Evolutionary conservation across 2,797 vertebrate species (phyloP).

Genomic region (Pseudochaenichthys georgianus): DNA sequence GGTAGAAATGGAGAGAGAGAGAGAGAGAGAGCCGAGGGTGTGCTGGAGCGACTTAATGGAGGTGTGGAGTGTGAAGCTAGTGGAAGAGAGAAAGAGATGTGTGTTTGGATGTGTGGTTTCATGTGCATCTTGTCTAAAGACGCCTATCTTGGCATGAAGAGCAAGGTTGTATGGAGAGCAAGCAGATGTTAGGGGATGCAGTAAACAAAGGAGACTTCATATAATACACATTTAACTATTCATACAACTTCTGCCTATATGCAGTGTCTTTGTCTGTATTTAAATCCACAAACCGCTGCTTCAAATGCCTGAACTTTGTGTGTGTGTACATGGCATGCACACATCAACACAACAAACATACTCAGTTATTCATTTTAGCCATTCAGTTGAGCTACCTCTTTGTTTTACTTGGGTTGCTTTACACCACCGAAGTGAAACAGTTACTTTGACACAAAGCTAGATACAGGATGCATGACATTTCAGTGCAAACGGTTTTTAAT

Average conservation of each 20-base stretch:
- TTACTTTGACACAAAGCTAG: constrained; percentile 69
- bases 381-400: constrained; percentile 85
- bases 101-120: constrained; percentile 23
- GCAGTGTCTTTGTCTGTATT: constrained; percentile 76
- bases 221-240: constrained; percentile 66
- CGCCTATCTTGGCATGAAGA: constrained; percentile 54
- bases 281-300: constrained; percentile 81
- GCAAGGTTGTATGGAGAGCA: constrained; percentile 63
- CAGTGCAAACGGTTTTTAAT: constrained; percentile 64
- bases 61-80: constrained; percentile 48
- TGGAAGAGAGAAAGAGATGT: constrained; percentile 30
- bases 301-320: constrained; percentile 74
- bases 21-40: constrained; percentile 52
- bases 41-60: constrained; percentile 61
- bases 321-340: constrained; percentile 36
- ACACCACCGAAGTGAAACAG: constrained; percentile 73
- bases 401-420: constrained; percentile 78
- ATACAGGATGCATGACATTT: constrained; percentile 63
- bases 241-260: constrained; percentile 72
- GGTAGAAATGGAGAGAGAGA: constrained; percentile 45
- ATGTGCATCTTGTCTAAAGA: constrained; percentile 49
- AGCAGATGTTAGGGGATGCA: constrained; percentile 57
- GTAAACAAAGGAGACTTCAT: constrained; percentile 72
- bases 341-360: constrained; percentile 69
- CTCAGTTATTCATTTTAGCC: constrained; percentile 80